These are phyloP conservation scores for Hypanus sabinus DNA, from an alignment of 2,113 vertebrate genomes.

Conservation along the genomic window DNA sequence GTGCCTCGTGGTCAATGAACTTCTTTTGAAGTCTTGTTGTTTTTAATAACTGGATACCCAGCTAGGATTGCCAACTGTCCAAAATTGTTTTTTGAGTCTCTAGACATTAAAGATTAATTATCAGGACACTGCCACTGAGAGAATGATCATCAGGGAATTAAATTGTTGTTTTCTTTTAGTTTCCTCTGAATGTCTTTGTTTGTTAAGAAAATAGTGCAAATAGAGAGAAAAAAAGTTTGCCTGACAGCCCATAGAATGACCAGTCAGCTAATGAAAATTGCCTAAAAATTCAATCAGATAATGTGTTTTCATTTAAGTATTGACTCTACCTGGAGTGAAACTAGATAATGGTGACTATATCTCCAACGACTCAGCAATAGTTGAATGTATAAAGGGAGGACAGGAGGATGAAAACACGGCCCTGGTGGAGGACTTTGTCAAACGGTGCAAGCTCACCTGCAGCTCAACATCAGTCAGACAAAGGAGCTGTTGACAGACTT, in stretches of 20 bases:
- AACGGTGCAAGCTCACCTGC: no score
- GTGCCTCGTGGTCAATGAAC: no score
- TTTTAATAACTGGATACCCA: background rate
- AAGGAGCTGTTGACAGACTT: no score
- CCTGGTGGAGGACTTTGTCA: no score
- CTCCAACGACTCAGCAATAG: no score
- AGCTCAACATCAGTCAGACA: no score
- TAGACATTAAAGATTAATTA: background rate
- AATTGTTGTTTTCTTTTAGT: background rate
- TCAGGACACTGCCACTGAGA: background rate
- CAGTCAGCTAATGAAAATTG: background rate
- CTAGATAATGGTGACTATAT: no score
- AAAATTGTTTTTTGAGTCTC: background rate
- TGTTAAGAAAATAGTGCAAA: background rate
- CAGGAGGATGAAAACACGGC: no score
- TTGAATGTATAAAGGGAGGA: no score
- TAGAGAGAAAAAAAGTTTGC: background rate
- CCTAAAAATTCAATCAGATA: no score
- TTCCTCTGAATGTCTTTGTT: background rate
- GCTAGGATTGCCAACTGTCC: background rate
- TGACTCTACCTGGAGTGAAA: no score
- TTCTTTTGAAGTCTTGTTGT: background rate
- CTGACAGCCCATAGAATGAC: background rate
- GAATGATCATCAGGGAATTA: background rate
- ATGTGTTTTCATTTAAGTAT: no score